A percentile compares a stretch with the other conserved stretches of the same genome.
Conservation (phyloP, 2,888 invertebrate species). For the Axea sp. region DNA sequence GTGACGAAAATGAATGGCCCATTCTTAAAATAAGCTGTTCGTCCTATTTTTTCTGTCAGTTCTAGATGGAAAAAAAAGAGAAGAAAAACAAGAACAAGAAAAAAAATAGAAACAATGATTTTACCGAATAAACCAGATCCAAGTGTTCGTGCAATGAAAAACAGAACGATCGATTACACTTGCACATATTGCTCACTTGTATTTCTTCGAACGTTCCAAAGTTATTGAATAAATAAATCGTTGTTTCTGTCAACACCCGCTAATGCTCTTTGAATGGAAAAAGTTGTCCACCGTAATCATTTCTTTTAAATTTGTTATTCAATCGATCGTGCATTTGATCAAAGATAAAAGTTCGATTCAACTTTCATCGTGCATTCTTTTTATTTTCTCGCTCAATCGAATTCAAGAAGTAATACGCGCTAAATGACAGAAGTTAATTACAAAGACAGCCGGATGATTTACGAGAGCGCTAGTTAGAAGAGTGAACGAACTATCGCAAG, state of each 20-base stretch:
- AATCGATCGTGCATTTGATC: too few relatives aligned
- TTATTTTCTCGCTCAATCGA: constrained; percentile 1
- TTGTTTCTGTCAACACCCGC: too few relatives aligned
- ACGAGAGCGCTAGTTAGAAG: constrained; percentile 32
- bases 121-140: too few relatives aligned
- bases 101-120: too few relatives aligned
- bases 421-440: constrained; percentile 35
- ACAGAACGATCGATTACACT: too few relatives aligned
- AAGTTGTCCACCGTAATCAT: too few relatives aligned
- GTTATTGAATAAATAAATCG: too few relatives aligned
- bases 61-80: not conserved
- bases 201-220: too few relatives aligned
- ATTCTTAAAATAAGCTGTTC: constrained; percentile 28
- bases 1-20: constrained; percentile 47
- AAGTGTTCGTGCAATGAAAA: too few relatives aligned
- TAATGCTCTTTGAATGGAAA: too few relatives aligned
- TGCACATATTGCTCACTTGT: too few relatives aligned
- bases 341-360: constrained; percentile 5
- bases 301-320: too few relatives aligned
- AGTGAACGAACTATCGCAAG: constrained; percentile 5
- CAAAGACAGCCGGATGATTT: constrained; percentile 29
- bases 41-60: constrained; percentile 11
- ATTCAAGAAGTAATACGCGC: constrained; percentile 30
- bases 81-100: not conserved
- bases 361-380: constrained; percentile 3